Evolutionary conservation across 2,888 invertebrate genomes (phyloP).

Genomic region (Agrypnus murinus): DNA sequence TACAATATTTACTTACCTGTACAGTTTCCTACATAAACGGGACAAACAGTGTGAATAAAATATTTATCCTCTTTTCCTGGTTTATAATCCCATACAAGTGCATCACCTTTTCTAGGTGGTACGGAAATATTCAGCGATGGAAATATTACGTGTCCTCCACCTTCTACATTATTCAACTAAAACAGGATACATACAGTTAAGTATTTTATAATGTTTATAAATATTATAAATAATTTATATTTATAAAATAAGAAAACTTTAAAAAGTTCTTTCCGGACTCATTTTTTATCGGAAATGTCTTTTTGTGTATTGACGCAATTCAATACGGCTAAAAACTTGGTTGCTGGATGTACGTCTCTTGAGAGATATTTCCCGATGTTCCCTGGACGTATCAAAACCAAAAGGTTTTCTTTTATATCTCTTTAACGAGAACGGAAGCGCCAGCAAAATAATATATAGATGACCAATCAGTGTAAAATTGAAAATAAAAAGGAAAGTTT

Average conservation of each 20-base stretch:
- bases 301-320: no score
- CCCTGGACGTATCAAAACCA: neutral
- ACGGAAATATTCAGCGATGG: slow-evolving; percentile 62
- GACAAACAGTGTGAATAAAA: slow-evolving; percentile 10
- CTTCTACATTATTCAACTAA: slow-evolving; percentile 76
- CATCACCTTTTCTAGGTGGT: slow-evolving; percentile 74
- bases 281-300: no score
- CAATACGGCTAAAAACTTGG: no score
- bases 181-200: slow-evolving; percentile 52
- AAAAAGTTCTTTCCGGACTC: no score
- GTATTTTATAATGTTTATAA: neutral
- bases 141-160: slow-evolving; percentile 78
- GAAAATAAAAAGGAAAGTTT: neutral
- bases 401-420: neutral
- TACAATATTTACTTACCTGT: slow-evolving; percentile 4
- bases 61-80: neutral
- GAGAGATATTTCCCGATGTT: no score
- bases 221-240: no score
- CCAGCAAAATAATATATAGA: neutral
- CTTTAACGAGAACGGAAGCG: neutral
- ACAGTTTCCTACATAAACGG: slow-evolving; percentile 21
- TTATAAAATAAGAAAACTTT: no score
- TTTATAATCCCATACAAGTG: slow-evolving; percentile 73
- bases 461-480: slow-evolving; percentile 1
- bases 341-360: no score